These are phyloP conservation scores for Camptogramma bilineatum DNA, from an alignment of 2,888 invertebrate genomes.

Conservation along the genomic window DNA sequence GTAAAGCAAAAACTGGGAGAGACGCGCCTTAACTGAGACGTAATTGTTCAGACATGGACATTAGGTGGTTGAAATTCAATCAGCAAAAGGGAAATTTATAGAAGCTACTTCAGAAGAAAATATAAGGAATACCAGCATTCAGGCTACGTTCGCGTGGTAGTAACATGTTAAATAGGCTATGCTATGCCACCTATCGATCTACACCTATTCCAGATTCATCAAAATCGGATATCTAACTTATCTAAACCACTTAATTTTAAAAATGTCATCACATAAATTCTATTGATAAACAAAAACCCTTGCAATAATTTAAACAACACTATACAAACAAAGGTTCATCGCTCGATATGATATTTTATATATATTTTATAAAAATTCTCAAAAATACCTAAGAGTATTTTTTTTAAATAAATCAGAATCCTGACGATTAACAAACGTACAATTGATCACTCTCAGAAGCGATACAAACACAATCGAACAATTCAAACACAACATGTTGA, in stretches of 20 bases:
- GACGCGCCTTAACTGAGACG: slow-evolving; percentile 61
- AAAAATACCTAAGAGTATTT: not conserved
- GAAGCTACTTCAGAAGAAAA: not conserved
- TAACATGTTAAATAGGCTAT: no score
- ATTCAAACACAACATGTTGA: slow-evolving; percentile 27
- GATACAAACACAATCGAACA: slow-evolving; percentile 28
- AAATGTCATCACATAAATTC: no score
- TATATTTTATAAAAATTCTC: no score
- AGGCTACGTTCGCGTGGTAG: no score
- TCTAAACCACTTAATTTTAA: no score
- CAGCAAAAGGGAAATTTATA: slow-evolving; percentile 20
- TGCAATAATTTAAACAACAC: no score
- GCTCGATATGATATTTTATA: no score
- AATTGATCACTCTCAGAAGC: slow-evolving; percentile 16
- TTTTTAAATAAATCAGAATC: slow-evolving; percentile 1
- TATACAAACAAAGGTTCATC: no score
- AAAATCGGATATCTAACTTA: no score
- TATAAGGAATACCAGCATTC: not conserved
- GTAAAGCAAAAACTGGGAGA: slow-evolving; percentile 64
- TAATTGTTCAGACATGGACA: slow-evolving; percentile 66
- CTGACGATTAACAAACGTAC: slow-evolving; percentile 14
- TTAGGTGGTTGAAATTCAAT: slow-evolving; percentile 39
- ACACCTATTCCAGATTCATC: no score
- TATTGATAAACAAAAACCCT: no score
- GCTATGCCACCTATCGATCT: no score